Conservation (phyloP, 2,797 vertebrate genomes). For the Tenualosa thibaudeaui region DNA sequence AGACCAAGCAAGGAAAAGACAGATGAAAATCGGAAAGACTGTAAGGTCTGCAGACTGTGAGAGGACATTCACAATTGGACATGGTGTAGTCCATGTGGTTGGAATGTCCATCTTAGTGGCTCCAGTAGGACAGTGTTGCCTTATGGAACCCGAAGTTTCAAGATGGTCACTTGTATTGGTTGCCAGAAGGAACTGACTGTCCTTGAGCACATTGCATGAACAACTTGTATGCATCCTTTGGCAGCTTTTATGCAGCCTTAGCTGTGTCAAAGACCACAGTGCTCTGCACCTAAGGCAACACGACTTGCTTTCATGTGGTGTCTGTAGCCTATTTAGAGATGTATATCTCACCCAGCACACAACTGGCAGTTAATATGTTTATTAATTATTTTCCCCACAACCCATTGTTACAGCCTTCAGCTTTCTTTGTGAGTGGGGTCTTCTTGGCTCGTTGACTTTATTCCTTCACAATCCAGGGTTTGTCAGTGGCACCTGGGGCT, state of each 20-base stretch:
- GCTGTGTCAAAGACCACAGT: neutral
- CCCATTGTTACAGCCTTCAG: neutral
- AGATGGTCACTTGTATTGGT: conserved; percentile 29
- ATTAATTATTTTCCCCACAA: conserved; percentile 32
- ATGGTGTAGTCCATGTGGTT: neutral
- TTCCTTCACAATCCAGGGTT: conserved; percentile 59
- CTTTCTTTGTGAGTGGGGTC: neutral
- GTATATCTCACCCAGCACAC: conserved; percentile 13
- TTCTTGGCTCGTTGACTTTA: neutral
- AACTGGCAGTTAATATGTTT: conserved; percentile 25
- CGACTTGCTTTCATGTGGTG: neutral
- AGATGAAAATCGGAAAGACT: neutral
- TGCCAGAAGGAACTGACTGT: conserved; percentile 32
- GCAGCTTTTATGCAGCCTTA: conserved; percentile 7
- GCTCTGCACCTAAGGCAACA: neutral
- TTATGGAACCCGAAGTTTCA: conserved; percentile 29
- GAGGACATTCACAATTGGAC: neutral
- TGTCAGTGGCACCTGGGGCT: conserved; percentile 54
- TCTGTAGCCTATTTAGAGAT: neutral
- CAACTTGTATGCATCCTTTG: neutral
- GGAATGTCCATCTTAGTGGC: neutral
- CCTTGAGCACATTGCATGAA: conserved; percentile 16
- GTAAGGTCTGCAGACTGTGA: neutral
- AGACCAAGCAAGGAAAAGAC: neutral
- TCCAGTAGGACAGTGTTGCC: neutral